Evolutionary conservation across 2,113 vertebrate species (phyloP).

Genomic region (Sterna hirundo): DNA sequence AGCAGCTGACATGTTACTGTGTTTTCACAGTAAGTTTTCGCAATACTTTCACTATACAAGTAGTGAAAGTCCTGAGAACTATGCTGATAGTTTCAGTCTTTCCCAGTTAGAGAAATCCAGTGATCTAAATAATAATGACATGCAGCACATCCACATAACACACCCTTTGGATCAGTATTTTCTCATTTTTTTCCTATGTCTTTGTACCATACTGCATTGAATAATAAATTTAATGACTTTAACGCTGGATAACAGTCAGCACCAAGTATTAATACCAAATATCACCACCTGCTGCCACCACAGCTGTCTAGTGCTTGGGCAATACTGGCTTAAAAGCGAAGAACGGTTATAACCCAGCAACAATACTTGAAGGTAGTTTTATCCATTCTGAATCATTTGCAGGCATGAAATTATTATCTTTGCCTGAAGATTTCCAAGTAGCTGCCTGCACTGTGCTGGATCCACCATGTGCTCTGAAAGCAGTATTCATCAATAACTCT

Average conservation of each 20-base stretch:
- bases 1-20: background rate
- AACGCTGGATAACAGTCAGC: background rate
- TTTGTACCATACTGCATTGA: background rate
- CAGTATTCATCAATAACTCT: background rate
- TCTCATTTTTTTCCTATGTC: rapidly evolving
- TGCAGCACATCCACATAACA: background rate
- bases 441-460: background rate
- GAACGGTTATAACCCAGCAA: background rate
- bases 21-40: background rate
- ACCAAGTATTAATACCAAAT: background rate
- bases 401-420: background rate
- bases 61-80: background rate
- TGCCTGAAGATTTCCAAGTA: background rate
- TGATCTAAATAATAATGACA: background rate
- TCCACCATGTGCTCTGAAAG: background rate
- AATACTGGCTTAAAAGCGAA: background rate
- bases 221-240: background rate
- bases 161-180: background rate
- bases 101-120: background rate
- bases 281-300: background rate
- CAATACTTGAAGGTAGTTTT: background rate
- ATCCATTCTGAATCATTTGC: background rate
- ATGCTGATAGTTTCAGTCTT: background rate
- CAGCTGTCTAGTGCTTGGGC: background rate
- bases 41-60: background rate